A percentile compares a stretch with the other conserved stretches of the same genome.
These are phyloP conservation scores for Pseudochromis fuscus DNA, from an alignment of 2,797 vertebrate genomes.

Conservation along the genomic window DNA sequence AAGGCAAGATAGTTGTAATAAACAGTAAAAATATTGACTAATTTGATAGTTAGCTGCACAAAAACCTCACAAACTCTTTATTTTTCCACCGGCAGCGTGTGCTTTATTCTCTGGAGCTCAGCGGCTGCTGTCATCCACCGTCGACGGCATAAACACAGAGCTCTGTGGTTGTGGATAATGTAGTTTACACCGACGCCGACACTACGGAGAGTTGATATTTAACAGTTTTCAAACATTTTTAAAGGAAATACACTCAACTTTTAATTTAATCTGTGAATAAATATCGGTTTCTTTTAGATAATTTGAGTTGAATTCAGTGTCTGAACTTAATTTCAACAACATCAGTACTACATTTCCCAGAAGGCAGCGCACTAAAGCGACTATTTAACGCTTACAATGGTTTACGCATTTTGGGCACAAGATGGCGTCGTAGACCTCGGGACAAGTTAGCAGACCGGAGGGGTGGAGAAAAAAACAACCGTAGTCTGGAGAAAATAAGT, in stretches of 20 bases:
- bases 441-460: not conserved
- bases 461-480: not conserved
- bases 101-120: constrained; percentile 62
- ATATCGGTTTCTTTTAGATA: fast-evolving
- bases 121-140: constrained; percentile 64
- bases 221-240: fast-evolving
- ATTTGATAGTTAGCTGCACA: not conserved
- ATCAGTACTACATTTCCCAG: constrained; percentile 65
- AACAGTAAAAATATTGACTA: fast-evolving
- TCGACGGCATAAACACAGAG: constrained; percentile 49
- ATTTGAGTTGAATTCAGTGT: not conserved
- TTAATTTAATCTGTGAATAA: fast-evolving
- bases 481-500: not conserved
- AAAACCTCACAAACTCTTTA: constrained; percentile 6
- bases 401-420: constrained; percentile 36
- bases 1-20: not conserved
- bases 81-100: constrained; percentile 27
- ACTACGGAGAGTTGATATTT: fast-evolving
- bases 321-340: fast-evolving
- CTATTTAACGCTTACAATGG: fast-evolving
- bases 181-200: constrained; percentile 58
- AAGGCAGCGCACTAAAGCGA: constrained; percentile 26
- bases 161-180: constrained; percentile 74
- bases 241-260: fast-evolving
- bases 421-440: constrained; percentile 58